These are phyloP conservation scores for Escarpia spicata DNA, from an alignment of 2,888 invertebrate genomes.

Conservation along the genomic window DNA sequence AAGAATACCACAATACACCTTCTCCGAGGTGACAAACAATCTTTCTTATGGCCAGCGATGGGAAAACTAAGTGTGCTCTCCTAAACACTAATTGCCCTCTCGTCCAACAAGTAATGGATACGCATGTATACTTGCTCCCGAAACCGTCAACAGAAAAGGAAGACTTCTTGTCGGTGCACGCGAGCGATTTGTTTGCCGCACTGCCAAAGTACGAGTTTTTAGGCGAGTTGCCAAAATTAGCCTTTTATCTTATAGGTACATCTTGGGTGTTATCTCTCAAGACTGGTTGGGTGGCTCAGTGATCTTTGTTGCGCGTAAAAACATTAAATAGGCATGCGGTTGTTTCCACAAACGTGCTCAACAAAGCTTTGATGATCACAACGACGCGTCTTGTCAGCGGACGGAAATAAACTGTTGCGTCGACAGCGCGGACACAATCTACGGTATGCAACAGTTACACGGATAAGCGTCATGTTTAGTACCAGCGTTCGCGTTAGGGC, in stretches of 20 bases:
- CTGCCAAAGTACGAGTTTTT: not conserved
- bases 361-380: not conserved
- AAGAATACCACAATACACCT: not conserved
- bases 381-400: not conserved
- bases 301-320: not conserved
- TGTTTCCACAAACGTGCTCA: not conserved
- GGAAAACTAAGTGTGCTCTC: not conserved
- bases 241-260: not conserved
- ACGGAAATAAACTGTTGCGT: not conserved
- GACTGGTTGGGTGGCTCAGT: not conserved
- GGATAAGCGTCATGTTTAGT: not conserved
- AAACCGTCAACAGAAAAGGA: not conserved
- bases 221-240: not conserved
- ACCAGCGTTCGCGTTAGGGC: too few species aligned
- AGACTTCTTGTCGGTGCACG: not conserved
- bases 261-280: not conserved
- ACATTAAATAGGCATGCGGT: not conserved
- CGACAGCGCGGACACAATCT: not conserved
- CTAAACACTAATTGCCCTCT: not conserved
- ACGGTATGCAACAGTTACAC: not conserved
- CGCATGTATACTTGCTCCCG: not conserved
- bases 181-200: not conserved
- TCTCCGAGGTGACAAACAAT: not conserved
- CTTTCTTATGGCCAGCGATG: not conserved
- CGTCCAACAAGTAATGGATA: not conserved